Percentiles rank a stretch among this genome's conserved stretches.
phyloP scores from a whole-genome alignment of 2,888 invertebrate species.

The Ferdinandea cuprea region DNA sequence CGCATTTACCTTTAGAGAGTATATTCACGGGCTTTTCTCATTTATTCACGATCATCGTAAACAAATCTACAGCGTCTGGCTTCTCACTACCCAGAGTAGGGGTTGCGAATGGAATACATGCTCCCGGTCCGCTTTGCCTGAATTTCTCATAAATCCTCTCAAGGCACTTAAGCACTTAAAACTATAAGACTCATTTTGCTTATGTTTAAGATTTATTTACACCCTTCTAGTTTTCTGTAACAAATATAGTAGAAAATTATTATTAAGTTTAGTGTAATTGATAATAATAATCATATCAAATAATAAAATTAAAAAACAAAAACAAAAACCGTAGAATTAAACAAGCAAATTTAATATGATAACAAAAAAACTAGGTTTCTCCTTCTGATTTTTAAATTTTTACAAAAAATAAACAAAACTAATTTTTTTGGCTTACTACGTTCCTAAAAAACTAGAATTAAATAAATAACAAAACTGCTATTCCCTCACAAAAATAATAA shows the following conservation, averaged over 20 bases:
- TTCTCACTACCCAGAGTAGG: too few relatives aligned
- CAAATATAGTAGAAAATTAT: not conserved
- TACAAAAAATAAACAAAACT: conserved; percentile 10
- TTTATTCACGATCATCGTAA: too few relatives aligned
- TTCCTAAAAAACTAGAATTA: conserved; percentile 64
- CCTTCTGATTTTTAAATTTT: conserved; percentile 42
- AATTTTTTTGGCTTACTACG: conserved; percentile 66
- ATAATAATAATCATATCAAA: conserved; percentile 63
- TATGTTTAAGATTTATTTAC: not conserved
- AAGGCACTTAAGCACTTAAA: too few relatives aligned
- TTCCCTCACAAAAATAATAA: conserved; percentile 43
- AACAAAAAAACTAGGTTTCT: conserved; percentile 60
- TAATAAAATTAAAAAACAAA: conserved; percentile 47
- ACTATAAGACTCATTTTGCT: too few relatives aligned
- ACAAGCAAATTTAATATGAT: conserved; percentile 46
- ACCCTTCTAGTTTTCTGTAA: conserved; percentile 4
- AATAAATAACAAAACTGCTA: conserved; percentile 33
- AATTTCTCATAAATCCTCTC: too few relatives aligned
- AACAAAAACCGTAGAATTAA: conserved; percentile 43
- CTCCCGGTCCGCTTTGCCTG: too few relatives aligned
- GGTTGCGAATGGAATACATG: too few relatives aligned
- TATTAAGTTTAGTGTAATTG: conserved; percentile 33
- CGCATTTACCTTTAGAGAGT: too few relatives aligned
- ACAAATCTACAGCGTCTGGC: too few relatives aligned
- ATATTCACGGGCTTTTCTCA: too few relatives aligned